Evolutionary conservation across 2,113 vertebrate genomes (phyloP), one percentile per base, ranked within the genome.

Genomic region (Brachionichthys hirsutus): DNA sequence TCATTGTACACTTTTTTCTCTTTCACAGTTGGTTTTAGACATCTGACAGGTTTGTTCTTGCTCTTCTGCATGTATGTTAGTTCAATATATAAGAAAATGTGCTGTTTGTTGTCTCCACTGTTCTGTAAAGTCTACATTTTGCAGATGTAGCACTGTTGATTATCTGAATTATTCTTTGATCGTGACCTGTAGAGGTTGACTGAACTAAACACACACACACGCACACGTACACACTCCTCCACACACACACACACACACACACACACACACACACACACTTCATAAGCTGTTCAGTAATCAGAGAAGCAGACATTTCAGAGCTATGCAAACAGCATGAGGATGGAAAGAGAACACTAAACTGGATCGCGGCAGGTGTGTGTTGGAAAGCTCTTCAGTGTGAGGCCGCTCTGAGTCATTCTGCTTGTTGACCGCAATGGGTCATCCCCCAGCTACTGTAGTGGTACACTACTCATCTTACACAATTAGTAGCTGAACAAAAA

Each of bases 351-450:
- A 75, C 71, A 73, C 67, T 54, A 56, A 34, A 64, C 19, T 22
- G n/a, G 42, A 70, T 4, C 43, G 22, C 63, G 61, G 35, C 59
- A 73, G 67, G 69, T 63, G 61, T 60, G 62, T 61, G 34, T 67
- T 52, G 9, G 12, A 14, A 41, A 62, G 56, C 61, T 76, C 43
- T 85, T 82, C 81, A 56, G 52, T 18, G 54, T 46, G 44, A 61
- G 73, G 52, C 75, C 82, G 69, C 72, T 62, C 54, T 72, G 50
- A 77, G 46, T 61, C 42, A 12, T 42, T 15, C n/a, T 8, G 22
- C 49, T 58, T 79, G 43, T 61, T 77, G 77, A 77, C 24, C 63
- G 52, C 36, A 62, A 40, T 70, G 20, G 59, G 59, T 64, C 63
- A 61, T 54, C 58, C 18, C 53, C 19, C 63, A 45, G 57, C 70